Percentiles rank a stretch among this genome's conserved stretches.
These are phyloP conservation scores for Trematomus loennbergii DNA, from an alignment of 2,113 vertebrate genomes.

Conservation along the genomic window DNA sequence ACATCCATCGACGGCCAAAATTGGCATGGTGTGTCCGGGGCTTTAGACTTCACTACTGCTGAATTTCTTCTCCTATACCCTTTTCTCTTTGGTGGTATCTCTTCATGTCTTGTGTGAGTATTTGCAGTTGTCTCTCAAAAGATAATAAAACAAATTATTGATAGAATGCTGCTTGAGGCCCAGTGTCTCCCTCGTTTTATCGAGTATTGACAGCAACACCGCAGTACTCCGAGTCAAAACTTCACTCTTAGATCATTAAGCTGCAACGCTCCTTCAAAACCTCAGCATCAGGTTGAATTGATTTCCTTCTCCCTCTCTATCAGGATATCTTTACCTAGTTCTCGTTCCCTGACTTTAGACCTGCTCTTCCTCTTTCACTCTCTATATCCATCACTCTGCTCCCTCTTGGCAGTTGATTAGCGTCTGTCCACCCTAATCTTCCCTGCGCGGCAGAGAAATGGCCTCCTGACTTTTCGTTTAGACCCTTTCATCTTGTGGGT, in stretches of 20 bases:
- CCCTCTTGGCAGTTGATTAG: constrained; percentile 57
- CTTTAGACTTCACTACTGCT: too few species aligned
- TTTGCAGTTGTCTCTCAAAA: too few species aligned
- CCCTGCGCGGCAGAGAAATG: constrained; percentile 21
- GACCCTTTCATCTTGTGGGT: constrained; percentile 23
- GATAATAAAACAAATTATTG: too few species aligned
- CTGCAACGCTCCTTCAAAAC: constrained; percentile 39
- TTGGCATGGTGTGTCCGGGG: too few species aligned
- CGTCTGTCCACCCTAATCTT: constrained; percentile 55
- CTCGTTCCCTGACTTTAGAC: not conserved
- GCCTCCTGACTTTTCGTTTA: constrained; percentile 5
- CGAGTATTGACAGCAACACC: not conserved
- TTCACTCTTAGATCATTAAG: constrained; percentile 24
- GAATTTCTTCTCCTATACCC: too few species aligned
- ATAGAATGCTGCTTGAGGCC: too few species aligned
- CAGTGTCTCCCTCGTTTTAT: not conserved
- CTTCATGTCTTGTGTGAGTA: too few species aligned
- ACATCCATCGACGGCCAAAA: too few species aligned
- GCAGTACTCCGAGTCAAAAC: not conserved
- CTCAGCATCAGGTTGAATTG: constrained; percentile 38
- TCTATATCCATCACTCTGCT: constrained; percentile 40
- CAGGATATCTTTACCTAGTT: not conserved
- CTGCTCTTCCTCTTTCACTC: constrained; percentile 5
- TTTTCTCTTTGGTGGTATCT: too few species aligned
- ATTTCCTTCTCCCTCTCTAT: constrained; percentile 34